These are phyloP conservation scores for Tiliqua scincoides DNA, from an alignment of 2,113 vertebrate genomes.

Conservation along the genomic window DNA sequence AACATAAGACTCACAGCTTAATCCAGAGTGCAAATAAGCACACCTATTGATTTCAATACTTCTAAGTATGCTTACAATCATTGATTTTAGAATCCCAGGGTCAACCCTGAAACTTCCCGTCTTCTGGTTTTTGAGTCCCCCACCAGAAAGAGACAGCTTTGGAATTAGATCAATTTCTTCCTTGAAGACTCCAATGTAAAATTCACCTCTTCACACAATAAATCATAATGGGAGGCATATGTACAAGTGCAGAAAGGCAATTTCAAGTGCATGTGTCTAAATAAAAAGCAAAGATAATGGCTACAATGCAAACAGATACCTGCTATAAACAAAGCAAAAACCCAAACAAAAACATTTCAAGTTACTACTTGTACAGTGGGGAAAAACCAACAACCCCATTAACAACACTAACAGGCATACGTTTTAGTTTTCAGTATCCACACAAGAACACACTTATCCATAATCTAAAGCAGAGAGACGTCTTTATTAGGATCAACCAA, in stretches of 20 bases:
- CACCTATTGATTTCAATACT: background rate
- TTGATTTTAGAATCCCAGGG: background rate
- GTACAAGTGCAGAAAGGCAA: background rate
- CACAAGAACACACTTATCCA: background rate
- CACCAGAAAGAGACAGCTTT: background rate
- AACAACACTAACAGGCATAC: no score
- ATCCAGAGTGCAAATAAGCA: no score
- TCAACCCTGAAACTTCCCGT: background rate
- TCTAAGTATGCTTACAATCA: background rate
- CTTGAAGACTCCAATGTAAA: background rate
- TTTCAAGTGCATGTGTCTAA: accelerated
- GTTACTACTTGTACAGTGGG: accelerated
- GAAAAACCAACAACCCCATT: background rate
- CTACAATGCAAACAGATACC: background rate
- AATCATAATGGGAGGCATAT: background rate
- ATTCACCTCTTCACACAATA: accelerated
- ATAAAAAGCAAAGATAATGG: background rate
- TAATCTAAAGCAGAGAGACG: background rate
- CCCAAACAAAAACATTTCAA: background rate
- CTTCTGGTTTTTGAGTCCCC: background rate
- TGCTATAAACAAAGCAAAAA: background rate
- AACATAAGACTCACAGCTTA: background rate
- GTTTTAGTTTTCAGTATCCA: background rate
- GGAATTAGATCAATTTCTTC: background rate
- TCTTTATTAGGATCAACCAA: no score